Conservation (phyloP, 2,113 vertebrate genomes). For the Suricata suricatta region DNA sequence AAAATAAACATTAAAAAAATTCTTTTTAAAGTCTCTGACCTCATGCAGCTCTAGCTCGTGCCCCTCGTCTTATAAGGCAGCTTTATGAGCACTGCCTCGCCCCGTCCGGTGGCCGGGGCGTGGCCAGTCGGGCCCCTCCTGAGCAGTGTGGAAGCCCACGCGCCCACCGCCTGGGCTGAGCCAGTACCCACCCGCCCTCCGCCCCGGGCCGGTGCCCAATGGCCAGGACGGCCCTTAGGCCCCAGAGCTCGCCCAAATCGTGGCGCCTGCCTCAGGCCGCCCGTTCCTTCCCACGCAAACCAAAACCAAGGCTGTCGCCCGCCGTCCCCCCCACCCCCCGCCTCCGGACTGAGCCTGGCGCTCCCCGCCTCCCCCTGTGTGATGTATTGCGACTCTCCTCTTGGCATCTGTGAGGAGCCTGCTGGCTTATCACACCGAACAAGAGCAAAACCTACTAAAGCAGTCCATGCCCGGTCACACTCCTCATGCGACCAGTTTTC, state of each 20-base stretch:
- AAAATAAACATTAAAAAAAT: too few relatives aligned
- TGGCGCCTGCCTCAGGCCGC: too few relatives aligned
- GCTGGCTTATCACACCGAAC: too few relatives aligned
- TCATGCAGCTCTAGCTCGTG: accelerated
- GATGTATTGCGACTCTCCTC: not conserved
- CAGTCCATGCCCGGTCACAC: not conserved
- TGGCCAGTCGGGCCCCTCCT: not conserved
- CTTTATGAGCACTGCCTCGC: not conserved
- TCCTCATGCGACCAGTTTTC: not conserved
- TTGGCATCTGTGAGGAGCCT: not conserved
- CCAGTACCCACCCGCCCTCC: not conserved
- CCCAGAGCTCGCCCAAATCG: not conserved
- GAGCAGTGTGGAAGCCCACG: not conserved
- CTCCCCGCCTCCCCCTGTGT: too few relatives aligned
- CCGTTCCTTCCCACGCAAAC: not conserved
- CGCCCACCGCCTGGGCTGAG: too few relatives aligned
- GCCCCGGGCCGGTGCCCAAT: not conserved
- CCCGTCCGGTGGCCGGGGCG: not conserved
- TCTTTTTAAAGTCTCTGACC: not conserved
- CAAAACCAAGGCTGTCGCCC: not conserved
- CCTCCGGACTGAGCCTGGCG: not conserved
- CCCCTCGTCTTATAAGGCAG: accelerated
- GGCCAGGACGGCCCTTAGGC: not conserved
- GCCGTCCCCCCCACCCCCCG: not conserved
- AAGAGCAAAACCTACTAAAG: not conserved